Conservation (phyloP, 2,113 vertebrate species). For the Phylloscopus whistleri region DNA sequence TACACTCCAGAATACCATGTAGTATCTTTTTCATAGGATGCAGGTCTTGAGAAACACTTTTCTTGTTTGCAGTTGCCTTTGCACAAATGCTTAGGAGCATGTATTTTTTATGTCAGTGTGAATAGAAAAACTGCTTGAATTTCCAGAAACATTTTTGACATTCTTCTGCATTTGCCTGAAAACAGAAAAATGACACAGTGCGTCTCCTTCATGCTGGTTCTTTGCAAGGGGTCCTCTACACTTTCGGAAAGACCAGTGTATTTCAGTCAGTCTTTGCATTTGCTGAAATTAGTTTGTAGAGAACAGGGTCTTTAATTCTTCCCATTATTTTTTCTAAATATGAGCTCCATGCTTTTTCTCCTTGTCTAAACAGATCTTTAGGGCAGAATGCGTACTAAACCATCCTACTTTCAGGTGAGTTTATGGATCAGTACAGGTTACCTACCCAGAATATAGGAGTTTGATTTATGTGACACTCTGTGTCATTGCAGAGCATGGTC, state of each 20-base stretch:
- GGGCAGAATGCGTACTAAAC: not conserved
- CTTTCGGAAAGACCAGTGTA: not conserved
- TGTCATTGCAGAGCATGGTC: not conserved
- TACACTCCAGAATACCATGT: not conserved
- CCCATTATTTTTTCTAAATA: not conserved
- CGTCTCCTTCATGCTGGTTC: not conserved
- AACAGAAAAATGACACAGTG: not conserved
- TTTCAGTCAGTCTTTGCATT: not conserved
- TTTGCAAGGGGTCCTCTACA: not conserved
- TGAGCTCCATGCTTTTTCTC: not conserved
- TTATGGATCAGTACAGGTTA: not conserved
- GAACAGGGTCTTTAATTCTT: not conserved
- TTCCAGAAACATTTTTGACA: not conserved
- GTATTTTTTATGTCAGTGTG: not conserved
- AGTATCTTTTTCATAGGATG: not conserved
- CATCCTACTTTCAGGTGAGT: not conserved
- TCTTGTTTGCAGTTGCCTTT: not conserved
- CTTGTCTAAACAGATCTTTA: not conserved
- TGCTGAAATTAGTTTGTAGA: not conserved
- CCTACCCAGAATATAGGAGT: not conserved
- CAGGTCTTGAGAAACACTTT: not conserved
- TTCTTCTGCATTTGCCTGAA: not conserved
- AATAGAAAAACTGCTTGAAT: not conserved
- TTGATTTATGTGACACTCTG: not conserved
- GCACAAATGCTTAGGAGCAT: not conserved